Evolutionary conservation across 2,797 vertebrate genomes (phyloP).

Genomic region (Dendrocincla tyrannina): DNA sequence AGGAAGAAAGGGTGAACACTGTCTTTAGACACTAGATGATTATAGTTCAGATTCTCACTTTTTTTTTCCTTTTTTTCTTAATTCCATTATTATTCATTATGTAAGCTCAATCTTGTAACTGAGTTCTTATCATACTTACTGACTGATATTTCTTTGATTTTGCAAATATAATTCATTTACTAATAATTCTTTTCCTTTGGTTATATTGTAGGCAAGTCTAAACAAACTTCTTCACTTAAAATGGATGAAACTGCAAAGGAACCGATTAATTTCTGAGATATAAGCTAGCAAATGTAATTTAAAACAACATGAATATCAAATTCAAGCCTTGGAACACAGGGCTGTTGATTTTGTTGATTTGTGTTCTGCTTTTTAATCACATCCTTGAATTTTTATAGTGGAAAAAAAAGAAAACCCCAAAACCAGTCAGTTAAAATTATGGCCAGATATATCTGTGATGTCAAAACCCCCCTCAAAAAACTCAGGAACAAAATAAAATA

Average conservation of each 20-base stretch:
- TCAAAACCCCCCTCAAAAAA: background rate
- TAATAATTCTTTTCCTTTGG: background rate
- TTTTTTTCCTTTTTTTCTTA: no score
- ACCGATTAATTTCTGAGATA: background rate
- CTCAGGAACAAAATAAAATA: background rate
- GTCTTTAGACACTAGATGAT: background rate
- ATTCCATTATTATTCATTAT: background rate
- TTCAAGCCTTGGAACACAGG: background rate
- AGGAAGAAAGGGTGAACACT: background rate
- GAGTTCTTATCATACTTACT: background rate
- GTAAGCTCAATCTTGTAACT: background rate
- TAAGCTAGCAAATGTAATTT: background rate
- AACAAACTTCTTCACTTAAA: background rate
- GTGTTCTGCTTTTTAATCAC: background rate
- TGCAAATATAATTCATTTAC: background rate
- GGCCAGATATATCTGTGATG: background rate
- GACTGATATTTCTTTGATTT: background rate
- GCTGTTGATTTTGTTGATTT: background rate
- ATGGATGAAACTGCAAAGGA: background rate
- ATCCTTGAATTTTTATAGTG: background rate
- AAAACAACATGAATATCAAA: background rate
- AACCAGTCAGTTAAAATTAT: background rate
- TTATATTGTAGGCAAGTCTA: background rate
- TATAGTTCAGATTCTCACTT: background rate
- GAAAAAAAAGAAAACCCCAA: background rate